Percentiles rank a stretch among this genome's conserved stretches.
phyloP scores from a whole-genome alignment of 1,140 invertebrate species.

The Heliothis virescens region DNA sequence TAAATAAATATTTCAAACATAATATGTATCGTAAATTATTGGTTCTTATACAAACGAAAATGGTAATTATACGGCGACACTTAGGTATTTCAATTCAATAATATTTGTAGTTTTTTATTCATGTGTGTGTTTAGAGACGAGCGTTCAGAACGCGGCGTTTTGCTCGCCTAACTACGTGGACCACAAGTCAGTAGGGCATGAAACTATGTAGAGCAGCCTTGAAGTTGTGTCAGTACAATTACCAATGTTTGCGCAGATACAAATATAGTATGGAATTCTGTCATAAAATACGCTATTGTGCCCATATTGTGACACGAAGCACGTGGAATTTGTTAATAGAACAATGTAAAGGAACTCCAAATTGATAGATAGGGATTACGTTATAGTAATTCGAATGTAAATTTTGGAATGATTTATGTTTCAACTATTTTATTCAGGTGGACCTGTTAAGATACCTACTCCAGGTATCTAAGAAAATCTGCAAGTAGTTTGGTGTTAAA shows the following conservation, averaged over 20 bases:
- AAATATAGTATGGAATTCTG: neutral
- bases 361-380: conserved; percentile 7
- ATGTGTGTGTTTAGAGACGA: neutral
- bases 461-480: no score
- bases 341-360: conserved; percentile 9
- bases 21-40: no score
- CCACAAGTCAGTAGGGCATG: conserved; percentile 41
- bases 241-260: neutral
- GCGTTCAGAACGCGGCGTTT: conserved; percentile 15
- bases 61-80: neutral
- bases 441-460: no score
- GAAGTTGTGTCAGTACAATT: conserved; percentile 41
- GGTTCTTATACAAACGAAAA: no score
- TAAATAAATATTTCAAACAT: no score
- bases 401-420: conserved; percentile 2
- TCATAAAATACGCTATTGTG: conserved; percentile 38
- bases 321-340: neutral
- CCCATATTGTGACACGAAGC: neutral
- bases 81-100: no score
- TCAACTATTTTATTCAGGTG: neutral
- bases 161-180: neutral
- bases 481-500: no score
- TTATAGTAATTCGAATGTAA: conserved; percentile 5
- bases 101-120: no score
- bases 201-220: conserved; percentile 48